Percentiles rank a stretch among this genome's conserved stretches.
These are phyloP conservation scores for Ancistrus triradiatus DNA, from an alignment of 2,113 vertebrate genomes.

Conservation along the genomic window DNA sequence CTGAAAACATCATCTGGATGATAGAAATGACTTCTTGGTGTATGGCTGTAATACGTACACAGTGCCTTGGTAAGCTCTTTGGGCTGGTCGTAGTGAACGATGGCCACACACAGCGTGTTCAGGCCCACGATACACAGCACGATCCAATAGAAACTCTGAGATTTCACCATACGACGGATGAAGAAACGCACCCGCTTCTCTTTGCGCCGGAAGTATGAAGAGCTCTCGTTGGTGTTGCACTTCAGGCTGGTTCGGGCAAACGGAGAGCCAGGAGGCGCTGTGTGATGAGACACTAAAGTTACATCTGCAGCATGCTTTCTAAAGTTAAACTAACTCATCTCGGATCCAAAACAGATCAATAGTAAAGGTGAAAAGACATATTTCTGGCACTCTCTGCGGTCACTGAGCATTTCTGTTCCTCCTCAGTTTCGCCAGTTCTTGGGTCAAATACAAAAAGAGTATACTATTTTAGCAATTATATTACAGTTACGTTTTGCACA, in stretches of 20 bases:
- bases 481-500: too few relatives aligned
- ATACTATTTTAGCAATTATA: too few relatives aligned
- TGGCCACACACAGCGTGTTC: slow-evolving; percentile 92
- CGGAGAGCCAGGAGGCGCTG: slow-evolving; percentile 78
- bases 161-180: slow-evolving; percentile 95
- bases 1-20: too few relatives aligned
- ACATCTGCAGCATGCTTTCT: neutral
- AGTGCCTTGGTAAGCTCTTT: slow-evolving; percentile 83
- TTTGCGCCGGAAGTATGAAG: slow-evolving; percentile 89
- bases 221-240: slow-evolving; percentile 86
- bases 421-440: too few relatives aligned
- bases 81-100: slow-evolving; percentile 92
- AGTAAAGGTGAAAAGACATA: too few relatives aligned
- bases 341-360: too few relatives aligned
- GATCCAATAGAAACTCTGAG: slow-evolving; percentile 95
- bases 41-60: slow-evolving; percentile 71
- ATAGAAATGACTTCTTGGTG: too few relatives aligned
- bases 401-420: too few relatives aligned
- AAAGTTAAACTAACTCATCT: too few relatives aligned
- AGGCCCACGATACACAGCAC: slow-evolving; percentile 94
- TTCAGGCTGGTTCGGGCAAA: slow-evolving; percentile 91
- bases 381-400: too few relatives aligned
- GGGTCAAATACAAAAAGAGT: too few relatives aligned
- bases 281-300: neutral
- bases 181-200: slow-evolving; percentile 95